Evolutionary conservation across 2,797 vertebrate species (phyloP), one percentile per base, ranked within the genome.

Genomic region (Tokudaia tokunoshimensis): DNA sequence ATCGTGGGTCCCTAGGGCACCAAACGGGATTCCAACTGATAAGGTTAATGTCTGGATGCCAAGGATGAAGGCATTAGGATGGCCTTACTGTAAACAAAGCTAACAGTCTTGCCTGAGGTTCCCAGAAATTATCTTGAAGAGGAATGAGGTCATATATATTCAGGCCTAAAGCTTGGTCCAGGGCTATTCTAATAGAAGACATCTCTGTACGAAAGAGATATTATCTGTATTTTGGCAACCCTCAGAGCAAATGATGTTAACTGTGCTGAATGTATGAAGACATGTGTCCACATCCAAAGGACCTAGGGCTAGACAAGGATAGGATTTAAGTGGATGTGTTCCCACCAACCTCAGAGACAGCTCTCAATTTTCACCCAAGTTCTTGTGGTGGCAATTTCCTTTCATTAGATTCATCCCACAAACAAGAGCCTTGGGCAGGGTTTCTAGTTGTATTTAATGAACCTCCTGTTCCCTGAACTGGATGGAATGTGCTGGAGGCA

Each of bases 401-500:
- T 92, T 96, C 79, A 87, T 91, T 93, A 80, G 75, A 80, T 29
- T 96, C 55, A 74, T 67, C 79, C 90, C 41, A 79, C 75, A 94
- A 96, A 89, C 24, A 89, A 94, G 92, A 26, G 82, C 96, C 83
- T 70, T 31, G 7, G 92, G 67, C 83, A 44, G 44, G 13, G 24
- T 97, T 95, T 95, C 92, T 75, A 94, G 55, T 34, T 81, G 44
- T 22, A 10, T 72, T 95, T 89, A 85, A 85, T 88, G 44, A 52
- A 17, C 47, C 34, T n/a, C 55, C 75, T 94, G 74, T 92, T 67
- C 75, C 47, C 70, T 86, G 59, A 29, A 47, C 76, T 85, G 55
- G 91, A 78, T 41, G 78, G 74, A 83, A 52, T 57, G 12, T 76
- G 79, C 44, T 90, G n/a, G 41, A 37, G 82, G 70, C 79, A 75